Evolutionary conservation across 2,888 invertebrate genomes (phyloP), one percentile per base, ranked within the genome.

Genomic region (Melanchra persicariae): DNA sequence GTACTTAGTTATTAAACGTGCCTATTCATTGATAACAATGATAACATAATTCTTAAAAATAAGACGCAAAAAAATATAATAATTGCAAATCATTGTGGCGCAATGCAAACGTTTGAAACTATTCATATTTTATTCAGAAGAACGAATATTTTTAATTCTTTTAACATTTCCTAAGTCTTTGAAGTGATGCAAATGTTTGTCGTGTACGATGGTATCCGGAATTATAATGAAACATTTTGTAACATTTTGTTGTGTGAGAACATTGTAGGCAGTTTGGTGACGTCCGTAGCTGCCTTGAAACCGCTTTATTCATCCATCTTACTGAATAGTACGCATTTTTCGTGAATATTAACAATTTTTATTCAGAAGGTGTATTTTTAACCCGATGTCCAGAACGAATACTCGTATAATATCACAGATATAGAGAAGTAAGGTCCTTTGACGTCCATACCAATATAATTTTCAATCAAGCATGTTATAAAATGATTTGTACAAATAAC

Each of bases 271-370:
- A 69, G 65, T 65, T 63, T 52, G 30, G 52, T 79, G 79, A 73
- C 79, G 79, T 79, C 58, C 26, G 9, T 45, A 40, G 52, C 62
- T 73, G 59, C 79, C 79, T 79, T 82, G 79, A 73, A 79, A 62
- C 24, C 9, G 52, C 67, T 79, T 61, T 49, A 64, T 58, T 34
- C 73, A 55, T 66, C 12, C 37, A 58, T 77, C 59, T 63, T 77
- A n/a, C 45, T 45, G 71, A 77, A 81, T 61, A 58, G 30, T 22
- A 19, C 24, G 30, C 24, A 65, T 63, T 51, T 61, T 69, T 63
- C n/a, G 26, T 68, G 19, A 58, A 73, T 52, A 77, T 65, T 40
- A 55, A 37, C 8, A 34, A 52, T 61, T 57, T 68, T 49, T 22
- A 54, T 72, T 51, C 51, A 64, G 10, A 7, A 34, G 34, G 15